Evolutionary conservation across 2,113 vertebrate genomes (phyloP).

Genomic region (Colius striatus): DNA sequence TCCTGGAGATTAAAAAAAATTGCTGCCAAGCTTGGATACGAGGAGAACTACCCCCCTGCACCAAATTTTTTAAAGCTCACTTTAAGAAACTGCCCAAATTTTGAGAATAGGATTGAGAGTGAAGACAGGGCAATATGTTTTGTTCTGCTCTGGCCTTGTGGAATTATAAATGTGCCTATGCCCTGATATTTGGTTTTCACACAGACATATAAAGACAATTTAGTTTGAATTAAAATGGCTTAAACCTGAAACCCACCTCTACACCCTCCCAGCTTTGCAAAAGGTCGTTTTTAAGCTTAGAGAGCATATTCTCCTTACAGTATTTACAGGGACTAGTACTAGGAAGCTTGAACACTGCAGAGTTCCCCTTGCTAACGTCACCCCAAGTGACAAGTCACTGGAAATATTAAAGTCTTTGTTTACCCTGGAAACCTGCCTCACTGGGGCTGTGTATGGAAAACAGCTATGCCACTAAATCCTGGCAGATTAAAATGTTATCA

Average conservation of each 20-base stretch:
- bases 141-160: not conserved
- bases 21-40: not conserved
- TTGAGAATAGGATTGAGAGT: not conserved
- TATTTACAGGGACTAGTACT: not conserved
- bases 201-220: not conserved
- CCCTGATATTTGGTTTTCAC: not conserved
- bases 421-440: not conserved
- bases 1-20: not conserved
- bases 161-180: not conserved
- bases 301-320: not conserved
- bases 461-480: not conserved
- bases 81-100: not conserved
- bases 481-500: not conserved
- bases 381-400: not conserved
- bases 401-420: slow-evolving; percentile 13
- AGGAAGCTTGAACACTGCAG: not conserved
- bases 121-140: not conserved
- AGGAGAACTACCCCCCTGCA: not conserved
- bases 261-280: not conserved
- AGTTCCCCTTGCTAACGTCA: not conserved
- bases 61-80: not conserved
- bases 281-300: not conserved
- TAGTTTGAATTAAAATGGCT: not conserved
- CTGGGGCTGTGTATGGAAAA: not conserved
- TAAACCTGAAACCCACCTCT: not conserved